Evolutionary conservation across 2,113 vertebrate genomes (phyloP).

Genomic region (Meles meles): DNA sequence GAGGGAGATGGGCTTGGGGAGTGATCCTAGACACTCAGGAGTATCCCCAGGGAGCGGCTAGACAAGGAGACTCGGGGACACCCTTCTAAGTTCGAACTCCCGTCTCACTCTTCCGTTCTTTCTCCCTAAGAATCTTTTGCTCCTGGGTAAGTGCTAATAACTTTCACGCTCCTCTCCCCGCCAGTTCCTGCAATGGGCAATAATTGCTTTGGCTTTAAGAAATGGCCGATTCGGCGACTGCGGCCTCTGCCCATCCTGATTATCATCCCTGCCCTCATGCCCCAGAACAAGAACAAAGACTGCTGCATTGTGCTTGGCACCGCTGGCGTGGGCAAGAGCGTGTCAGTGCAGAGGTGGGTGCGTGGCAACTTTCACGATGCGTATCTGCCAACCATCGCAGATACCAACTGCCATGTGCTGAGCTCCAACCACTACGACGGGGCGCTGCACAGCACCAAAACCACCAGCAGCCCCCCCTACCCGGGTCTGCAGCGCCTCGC

Average conservation of each 20-base stretch:
- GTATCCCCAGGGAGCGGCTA: not conserved
- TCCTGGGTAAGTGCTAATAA: not conserved
- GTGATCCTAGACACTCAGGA: not conserved
- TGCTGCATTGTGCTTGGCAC: constrained; percentile 82
- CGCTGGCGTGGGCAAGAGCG: constrained; percentile 83
- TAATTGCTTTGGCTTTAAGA: constrained; percentile 1
- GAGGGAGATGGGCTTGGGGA: not conserved
- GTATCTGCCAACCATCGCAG: constrained; percentile 48
- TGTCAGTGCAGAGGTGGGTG: constrained; percentile 81
- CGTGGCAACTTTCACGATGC: constrained; percentile 80
- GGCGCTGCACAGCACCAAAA: not conserved
- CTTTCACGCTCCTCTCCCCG: not conserved
- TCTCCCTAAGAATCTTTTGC: not conserved
- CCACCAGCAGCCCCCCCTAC: not conserved
- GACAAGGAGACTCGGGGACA: not conserved
- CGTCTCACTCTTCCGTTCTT: not conserved
- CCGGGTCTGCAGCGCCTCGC: not conserved
- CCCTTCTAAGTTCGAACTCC: not conserved
- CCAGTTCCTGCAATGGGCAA: not conserved
- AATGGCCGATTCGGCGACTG: not conserved
- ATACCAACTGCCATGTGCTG: not conserved
- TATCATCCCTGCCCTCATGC: not conserved
- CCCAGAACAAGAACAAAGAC: constrained; percentile 78
- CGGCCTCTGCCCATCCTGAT: not conserved
- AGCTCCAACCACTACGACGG: not conserved